phyloP scores from a whole-genome alignment of 2,888 invertebrate genomes.

The Drosophila maculinotata region DNA sequence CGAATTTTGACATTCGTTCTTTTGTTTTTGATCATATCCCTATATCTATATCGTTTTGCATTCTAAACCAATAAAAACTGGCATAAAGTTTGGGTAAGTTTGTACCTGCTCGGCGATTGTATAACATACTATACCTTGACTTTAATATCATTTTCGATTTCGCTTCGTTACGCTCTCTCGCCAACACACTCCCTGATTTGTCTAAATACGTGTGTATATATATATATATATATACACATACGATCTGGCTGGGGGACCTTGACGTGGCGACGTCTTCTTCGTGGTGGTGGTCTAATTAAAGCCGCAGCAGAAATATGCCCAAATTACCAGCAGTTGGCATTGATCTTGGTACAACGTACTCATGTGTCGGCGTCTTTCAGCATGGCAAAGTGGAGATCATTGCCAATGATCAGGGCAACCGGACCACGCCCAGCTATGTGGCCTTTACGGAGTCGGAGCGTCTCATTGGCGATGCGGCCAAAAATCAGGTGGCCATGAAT shows the following conservation, averaged over 20 bases:
- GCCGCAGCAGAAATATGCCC: conserved; percentile 84
- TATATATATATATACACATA: too few relatives aligned
- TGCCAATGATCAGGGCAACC: conserved; percentile 93
- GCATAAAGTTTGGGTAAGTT: conserved; percentile 52
- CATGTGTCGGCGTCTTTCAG: conserved; percentile 96
- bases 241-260: conserved; percentile 48
- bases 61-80: conserved; percentile 62
- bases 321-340: conserved; percentile 84
- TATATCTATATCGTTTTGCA: conserved; percentile 84
- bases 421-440: conserved; percentile 91
- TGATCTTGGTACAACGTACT: conserved; percentile 97
- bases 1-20: conserved; percentile 84
- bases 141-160: conserved; percentile 54
- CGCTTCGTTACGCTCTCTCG: conserved; percentile 14
- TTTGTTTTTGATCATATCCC: conserved; percentile 83
- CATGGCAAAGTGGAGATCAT: conserved; percentile 94
- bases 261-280: conserved; percentile 34
- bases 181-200: conserved; percentile 13
- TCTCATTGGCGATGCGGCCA: conserved; percentile 93
- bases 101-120: conserved; percentile 43
- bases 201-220: too few relatives aligned
- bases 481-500: conserved; percentile 95
- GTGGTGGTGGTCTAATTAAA: conserved; percentile 73
- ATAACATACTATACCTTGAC: conserved; percentile 50
- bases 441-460: conserved; percentile 95